These are phyloP conservation scores for Terrapene triunguis DNA, from an alignment of 2,113 vertebrate genomes.

Conservation along the genomic window DNA sequence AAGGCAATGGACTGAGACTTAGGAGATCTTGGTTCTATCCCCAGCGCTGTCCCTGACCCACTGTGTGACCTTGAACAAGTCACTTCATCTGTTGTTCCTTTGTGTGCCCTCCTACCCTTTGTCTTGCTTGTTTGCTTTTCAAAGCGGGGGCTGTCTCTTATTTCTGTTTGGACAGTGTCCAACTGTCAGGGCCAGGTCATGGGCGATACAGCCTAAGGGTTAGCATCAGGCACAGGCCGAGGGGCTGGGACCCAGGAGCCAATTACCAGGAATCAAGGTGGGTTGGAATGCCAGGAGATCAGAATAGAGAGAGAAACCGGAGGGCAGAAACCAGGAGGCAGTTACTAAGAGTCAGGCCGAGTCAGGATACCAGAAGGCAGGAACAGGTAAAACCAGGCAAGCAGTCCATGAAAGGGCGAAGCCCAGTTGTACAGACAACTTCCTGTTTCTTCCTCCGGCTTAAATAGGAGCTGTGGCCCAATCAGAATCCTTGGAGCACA, in stretches of 20 bases:
- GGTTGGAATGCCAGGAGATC: not conserved
- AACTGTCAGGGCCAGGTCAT: too few species aligned
- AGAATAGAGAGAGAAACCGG: not conserved
- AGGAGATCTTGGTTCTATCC: not conserved
- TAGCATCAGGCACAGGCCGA: too few species aligned
- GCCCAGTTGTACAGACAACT: not conserved
- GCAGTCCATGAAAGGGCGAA: not conserved
- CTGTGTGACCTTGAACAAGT: not conserved
- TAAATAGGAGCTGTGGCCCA: not conserved
- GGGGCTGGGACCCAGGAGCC: too few species aligned
- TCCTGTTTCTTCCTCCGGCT: not conserved
- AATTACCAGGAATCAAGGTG: not conserved
- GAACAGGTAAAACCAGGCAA: not conserved
- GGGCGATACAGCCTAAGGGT: too few species aligned
- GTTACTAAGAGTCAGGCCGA: not conserved
- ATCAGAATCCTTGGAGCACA: not conserved
- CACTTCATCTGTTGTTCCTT: not conserved
- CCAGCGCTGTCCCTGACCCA: constrained; percentile 3
- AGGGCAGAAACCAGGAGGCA: not conserved
- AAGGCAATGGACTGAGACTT: not conserved
- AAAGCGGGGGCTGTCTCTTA: not conserved
- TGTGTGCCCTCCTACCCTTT: not conserved
- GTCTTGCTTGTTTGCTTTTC: not conserved
- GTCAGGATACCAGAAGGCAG: not conserved
- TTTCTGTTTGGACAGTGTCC: not conserved